A percentile compares a stretch with the other conserved stretches of the same genome.
phyloP scores from a whole-genome alignment of 2,888 invertebrate genomes.

The Mythimna lalbum region DNA sequence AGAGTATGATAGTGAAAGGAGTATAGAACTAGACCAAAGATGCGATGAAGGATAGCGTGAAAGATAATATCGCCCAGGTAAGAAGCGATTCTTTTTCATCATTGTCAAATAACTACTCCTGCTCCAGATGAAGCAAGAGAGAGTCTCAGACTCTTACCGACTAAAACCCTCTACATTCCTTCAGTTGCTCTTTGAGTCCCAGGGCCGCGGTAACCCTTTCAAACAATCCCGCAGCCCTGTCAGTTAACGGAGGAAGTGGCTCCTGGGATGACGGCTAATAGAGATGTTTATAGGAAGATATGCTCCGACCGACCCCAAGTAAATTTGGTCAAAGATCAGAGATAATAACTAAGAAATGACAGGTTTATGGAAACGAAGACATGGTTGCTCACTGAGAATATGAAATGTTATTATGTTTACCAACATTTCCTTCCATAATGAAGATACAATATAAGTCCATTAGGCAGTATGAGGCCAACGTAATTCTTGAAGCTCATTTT shows the following conservation, averaged over 20 bases:
- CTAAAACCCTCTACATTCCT: no score
- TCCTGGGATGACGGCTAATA: background rate
- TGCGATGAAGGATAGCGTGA: background rate
- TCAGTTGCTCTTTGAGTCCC: no score
- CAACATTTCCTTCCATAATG: constrained; percentile 11
- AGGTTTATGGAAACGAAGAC: background rate
- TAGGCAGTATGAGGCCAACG: constrained; percentile 35
- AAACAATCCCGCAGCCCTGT: no score
- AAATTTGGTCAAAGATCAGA: background rate
- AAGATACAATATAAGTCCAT: constrained; percentile 51
- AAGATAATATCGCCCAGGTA: background rate
- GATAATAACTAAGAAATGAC: background rate
- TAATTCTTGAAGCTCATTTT: constrained; percentile 52
- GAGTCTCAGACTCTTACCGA: no score
- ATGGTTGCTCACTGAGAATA: background rate
- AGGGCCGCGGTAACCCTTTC: no score
- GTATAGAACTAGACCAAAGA: background rate
- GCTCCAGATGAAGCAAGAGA: no score
- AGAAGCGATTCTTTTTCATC: background rate
- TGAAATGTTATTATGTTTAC: constrained; percentile 13
- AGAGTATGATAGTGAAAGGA: background rate
- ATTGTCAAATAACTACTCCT: no score
- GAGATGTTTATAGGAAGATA: background rate
- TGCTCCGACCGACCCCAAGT: background rate
- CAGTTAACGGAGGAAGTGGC: background rate